Conservation (phyloP, 2,113 vertebrate genomes). For the Gorsachius goisagi region DNA sequence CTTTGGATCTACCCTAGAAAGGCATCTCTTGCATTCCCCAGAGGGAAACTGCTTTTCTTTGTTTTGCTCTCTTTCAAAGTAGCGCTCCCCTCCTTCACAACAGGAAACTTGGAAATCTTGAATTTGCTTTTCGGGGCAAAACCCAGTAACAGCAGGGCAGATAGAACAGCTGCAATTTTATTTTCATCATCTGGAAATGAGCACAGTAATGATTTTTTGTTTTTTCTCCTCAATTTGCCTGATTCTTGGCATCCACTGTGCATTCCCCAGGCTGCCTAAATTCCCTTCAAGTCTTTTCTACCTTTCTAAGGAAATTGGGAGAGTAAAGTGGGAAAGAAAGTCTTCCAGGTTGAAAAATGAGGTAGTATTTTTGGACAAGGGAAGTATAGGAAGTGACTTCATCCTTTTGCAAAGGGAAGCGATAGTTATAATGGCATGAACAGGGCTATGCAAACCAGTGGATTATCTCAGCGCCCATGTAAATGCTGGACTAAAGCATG, state of each 20-base stretch:
- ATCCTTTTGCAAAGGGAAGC: background rate
- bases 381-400: background rate
- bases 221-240: background rate
- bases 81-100: background rate
- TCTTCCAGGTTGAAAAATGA: background rate
- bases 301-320: background rate
- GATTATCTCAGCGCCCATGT: background rate
- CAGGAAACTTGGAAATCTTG: background rate
- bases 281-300: background rate
- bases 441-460: background rate
- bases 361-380: background rate
- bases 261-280: background rate
- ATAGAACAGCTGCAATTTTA: background rate
- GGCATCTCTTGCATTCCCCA: background rate
- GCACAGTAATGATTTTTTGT: background rate
- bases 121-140: background rate
- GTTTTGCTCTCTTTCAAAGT: background rate
- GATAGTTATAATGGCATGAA: background rate
- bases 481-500: background rate
- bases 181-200: constrained; percentile 16
- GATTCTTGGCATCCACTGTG: background rate
- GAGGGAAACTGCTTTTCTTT: background rate
- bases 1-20: background rate
- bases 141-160: background rate
- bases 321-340: background rate